Base-by-base conservation (phyloP, 1,140 invertebrate genomes). In the Macrobrachium nipponense region DNA sequence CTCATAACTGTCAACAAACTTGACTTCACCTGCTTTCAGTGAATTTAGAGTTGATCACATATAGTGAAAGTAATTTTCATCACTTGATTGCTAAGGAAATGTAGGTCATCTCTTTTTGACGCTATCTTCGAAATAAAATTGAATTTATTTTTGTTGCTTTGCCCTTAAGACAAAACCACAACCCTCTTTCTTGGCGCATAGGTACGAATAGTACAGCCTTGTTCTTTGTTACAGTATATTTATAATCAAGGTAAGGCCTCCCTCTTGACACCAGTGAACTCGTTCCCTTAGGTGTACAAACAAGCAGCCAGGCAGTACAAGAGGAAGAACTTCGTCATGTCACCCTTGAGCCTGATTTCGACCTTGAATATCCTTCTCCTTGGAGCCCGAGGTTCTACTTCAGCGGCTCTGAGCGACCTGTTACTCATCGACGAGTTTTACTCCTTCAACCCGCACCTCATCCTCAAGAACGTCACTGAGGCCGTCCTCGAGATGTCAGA, bases 401-500 rank as follows among this genome's bases (percentile, higher is more conserved):
- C 83, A 0, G 76, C 20, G 14, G 83, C 78, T 44, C 83, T 86
- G 11, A 59, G 64, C 18, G 83, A 86, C 20, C 77, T 86, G 14
- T 20, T 86, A 12, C 77, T 78, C 23, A 86, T 72, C 58, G 66
- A 80, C 58, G 23, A 86, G 66, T 86, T 86, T 62, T 86, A 73
- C 83, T 80, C 83, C 12, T 86, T 86, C 83, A 86, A 86, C 68
- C 83, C 83, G 17, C 83, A 86, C 58, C 83, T 86, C 62, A 70
- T 86, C 12, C 83, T 86, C 12, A 79, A 80, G 77, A 86, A 86
- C 64, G 83, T 86, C 23, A 86, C 83, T 15, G 64, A 80, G 68
- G 43, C 77, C 15, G 36, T 80, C 17, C 76, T 78, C 43, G 78
- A 73, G 44, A 66, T 73, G 10, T 23, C 23, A 17, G 77, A 80